Percentiles rank a stretch among this genome's conserved stretches.
Evolutionary conservation across 2,797 vertebrate genomes (phyloP).

Genomic region (Poeciliopsis paucimaculata): DNA sequence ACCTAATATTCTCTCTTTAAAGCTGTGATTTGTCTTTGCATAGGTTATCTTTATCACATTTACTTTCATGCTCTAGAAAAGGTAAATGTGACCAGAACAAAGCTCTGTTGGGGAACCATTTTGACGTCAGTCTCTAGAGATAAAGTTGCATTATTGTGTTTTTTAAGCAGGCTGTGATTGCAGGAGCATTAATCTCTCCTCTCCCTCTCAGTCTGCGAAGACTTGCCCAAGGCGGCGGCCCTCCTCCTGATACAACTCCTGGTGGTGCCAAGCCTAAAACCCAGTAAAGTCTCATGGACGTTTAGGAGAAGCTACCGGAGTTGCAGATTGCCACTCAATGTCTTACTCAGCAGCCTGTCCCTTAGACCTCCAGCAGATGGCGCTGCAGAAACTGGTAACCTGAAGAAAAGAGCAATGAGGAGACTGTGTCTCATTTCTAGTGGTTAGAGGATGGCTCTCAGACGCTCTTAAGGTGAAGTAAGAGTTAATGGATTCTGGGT

Average conservation of each 20-base stretch:
- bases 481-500: constrained; percentile 44
- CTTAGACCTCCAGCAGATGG: constrained; percentile 49
- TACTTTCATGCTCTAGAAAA: neutral
- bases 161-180: neutral
- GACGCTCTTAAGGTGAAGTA: constrained; percentile 39
- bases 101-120: neutral
- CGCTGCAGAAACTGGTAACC: constrained; percentile 43
- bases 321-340: constrained; percentile 79
- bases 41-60: neutral
- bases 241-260: constrained; percentile 74
- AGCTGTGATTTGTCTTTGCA: neutral
- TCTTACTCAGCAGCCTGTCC: constrained; percentile 79
- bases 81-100: neutral
- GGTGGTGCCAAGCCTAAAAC: constrained; percentile 82
- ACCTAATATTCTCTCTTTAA: neutral
- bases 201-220: constrained; percentile 70
- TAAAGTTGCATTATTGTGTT: neutral
- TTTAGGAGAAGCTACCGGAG: constrained; percentile 53
- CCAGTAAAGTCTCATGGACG: constrained; percentile 68
- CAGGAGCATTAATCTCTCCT: neutral
- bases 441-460: constrained; percentile 33
- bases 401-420: constrained; percentile 42
- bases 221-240: constrained; percentile 78
- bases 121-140: neutral
- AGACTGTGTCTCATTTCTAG: constrained; percentile 50